These are phyloP conservation scores for Malthinus flaveolus DNA, from an alignment of 2,888 invertebrate species.

Conservation along the genomic window DNA sequence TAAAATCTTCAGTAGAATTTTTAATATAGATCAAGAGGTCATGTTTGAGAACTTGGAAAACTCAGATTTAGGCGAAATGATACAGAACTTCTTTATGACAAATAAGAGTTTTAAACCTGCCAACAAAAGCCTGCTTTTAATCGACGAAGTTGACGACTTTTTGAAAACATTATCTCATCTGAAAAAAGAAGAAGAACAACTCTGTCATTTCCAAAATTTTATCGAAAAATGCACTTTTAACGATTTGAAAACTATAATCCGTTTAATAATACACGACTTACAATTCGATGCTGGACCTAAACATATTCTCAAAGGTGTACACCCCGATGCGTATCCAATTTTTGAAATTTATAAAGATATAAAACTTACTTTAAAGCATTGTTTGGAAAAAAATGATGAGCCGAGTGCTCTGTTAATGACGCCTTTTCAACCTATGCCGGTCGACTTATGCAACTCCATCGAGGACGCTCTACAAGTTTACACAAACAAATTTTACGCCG, in stretches of 20 bases:
- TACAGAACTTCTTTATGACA: constrained; percentile 73
- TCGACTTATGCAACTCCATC: constrained; percentile 89
- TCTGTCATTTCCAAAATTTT: constrained; percentile 72
- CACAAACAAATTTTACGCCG: constrained; percentile 88
- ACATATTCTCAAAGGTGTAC: constrained; percentile 87
- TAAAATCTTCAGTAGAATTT: constrained; percentile 84
- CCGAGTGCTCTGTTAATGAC: constrained; percentile 78
- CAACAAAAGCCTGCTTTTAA: constrained; percentile 68
- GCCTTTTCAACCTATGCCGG: constrained; percentile 92
- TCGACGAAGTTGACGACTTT: constrained; percentile 77
- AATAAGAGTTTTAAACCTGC: constrained; percentile 64
- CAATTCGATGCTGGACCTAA: constrained; percentile 91
- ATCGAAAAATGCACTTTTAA: constrained; percentile 75
- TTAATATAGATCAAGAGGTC: constrained; percentile 71
- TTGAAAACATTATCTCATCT: constrained; percentile 72
- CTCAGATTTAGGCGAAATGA: constrained; percentile 89
- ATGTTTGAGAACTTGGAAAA: constrained; percentile 87
- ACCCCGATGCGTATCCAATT: constrained; percentile 83
- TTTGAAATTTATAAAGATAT: constrained; percentile 87
- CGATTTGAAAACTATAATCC: constrained; percentile 81
- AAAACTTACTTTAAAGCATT: constrained; percentile 65
- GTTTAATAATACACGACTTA: constrained; percentile 89
- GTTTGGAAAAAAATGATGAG: constrained; percentile 45
- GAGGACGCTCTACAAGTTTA: constrained; percentile 91
- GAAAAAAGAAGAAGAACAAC: constrained; percentile 88